Evolutionary conservation across 2,113 vertebrate genomes (phyloP).

Genomic region (Micronycteris hirsuta): DNA sequence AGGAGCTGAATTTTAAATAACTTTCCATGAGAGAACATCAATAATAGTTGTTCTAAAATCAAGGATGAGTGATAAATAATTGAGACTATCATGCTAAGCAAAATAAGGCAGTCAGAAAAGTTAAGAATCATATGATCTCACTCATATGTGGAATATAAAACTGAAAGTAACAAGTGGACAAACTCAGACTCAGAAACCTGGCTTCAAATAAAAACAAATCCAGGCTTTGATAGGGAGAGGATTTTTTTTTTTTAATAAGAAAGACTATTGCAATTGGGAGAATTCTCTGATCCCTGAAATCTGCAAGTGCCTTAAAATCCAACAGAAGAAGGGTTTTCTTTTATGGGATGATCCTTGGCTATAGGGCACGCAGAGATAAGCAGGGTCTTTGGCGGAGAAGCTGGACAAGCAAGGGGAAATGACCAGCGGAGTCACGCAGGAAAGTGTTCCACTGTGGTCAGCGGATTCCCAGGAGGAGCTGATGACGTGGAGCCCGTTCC

Average conservation of each 20-base stretch:
- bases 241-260: neutral
- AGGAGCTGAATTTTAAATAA: neutral
- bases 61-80: neutral
- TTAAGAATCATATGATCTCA: too few species aligned
- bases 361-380: neutral
- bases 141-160: too few species aligned
- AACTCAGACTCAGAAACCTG: neutral
- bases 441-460: neutral
- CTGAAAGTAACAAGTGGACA: neutral
- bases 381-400: neutral
- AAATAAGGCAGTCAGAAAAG: too few species aligned
- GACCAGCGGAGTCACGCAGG: neutral
- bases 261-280: neutral
- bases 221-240: neutral
- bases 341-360: neutral
- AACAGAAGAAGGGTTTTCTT: slow-evolving; percentile 5
- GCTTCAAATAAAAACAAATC: slow-evolving; percentile 15
- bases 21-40: neutral
- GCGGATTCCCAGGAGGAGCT: neutral
- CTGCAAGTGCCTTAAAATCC: neutral
- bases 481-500: neutral
- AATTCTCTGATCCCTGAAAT: neutral
- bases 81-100: too few species aligned
- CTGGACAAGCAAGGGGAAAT: neutral
- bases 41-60: neutral